phyloP scores from a whole-genome alignment of 2,797 vertebrate species.

The Salmo trutta region DNA sequence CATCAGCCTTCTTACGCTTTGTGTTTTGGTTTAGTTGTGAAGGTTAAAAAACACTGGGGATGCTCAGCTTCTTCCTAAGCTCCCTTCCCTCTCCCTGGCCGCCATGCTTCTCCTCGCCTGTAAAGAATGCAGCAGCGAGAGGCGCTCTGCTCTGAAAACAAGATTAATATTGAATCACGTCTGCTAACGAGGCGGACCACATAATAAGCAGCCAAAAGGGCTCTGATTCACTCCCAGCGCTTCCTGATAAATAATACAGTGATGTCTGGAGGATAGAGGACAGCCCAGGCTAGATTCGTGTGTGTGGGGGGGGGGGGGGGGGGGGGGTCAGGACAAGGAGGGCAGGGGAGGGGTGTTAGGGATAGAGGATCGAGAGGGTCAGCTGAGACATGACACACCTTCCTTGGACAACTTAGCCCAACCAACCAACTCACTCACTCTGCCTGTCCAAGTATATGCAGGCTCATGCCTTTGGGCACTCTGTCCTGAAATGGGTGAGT shows the following conservation, averaged over 20 bases:
- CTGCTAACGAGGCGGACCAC: conserved; percentile 51
- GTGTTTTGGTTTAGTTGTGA: conserved; percentile 18
- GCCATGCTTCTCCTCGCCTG: conserved; percentile 10
- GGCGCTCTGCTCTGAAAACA: conserved; percentile 56
- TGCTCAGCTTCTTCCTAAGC: conserved; percentile 17
- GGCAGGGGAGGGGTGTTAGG: background rate
- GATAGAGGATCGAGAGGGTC: background rate
- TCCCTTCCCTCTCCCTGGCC: conserved; percentile 17
- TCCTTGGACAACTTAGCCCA: conserved; percentile 13
- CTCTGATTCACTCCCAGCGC: conserved; percentile 37
- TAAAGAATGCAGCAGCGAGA: conserved; percentile 52
- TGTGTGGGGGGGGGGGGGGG: background rate
- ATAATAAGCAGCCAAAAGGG: conserved; percentile 45
- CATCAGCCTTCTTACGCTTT: conserved; percentile 11
- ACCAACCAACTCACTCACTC: background rate
- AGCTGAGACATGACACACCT: background rate
- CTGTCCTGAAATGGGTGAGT: background rate
- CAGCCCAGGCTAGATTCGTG: background rate
- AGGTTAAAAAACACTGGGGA: background rate
- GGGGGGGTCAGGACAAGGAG: background rate
- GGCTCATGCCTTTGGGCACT: background rate
- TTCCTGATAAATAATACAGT: conserved; percentile 4
- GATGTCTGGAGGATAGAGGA: background rate
- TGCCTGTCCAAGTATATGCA: background rate
- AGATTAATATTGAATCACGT: conserved; percentile 70